These are phyloP conservation scores for Potamilus streckersoni DNA, from an alignment of 1,140 invertebrate genomes.

Conservation along the genomic window DNA sequence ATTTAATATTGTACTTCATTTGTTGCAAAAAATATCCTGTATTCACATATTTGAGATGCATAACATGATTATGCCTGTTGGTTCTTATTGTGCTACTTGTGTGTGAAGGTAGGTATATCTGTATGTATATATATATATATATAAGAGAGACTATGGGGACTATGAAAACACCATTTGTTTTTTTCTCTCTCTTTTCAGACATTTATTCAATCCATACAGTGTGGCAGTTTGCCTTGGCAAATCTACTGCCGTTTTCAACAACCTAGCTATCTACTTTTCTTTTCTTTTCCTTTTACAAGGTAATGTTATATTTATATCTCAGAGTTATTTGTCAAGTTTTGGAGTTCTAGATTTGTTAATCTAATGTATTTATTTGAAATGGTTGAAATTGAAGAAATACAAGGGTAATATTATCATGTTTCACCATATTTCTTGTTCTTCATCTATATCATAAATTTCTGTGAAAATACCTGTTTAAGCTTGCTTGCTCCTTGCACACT, in stretches of 20 bases:
- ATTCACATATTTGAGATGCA: no score
- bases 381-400: no score
- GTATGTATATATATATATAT: no score
- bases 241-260: constrained; percentile 91
- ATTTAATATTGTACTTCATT: background rate
- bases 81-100: no score
- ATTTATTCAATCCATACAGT: constrained; percentile 93
- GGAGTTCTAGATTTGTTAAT: background rate
- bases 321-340: background rate
- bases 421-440: no score
- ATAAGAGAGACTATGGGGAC: background rate
- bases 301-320: constrained; percentile 35
- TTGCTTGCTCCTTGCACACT: no score
- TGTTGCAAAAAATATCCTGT: background rate
- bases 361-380: no score
- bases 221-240: constrained; percentile 90
- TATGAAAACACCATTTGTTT: background rate
- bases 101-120: no score
- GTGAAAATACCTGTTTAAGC: no score
- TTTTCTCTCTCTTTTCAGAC: constrained; percentile 74
- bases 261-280: constrained; percentile 68
- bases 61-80: background rate
- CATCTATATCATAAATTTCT: no score
- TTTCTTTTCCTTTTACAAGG: constrained; percentile 81
- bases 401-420: no score